phyloP scores from a whole-genome alignment of 1,140 invertebrate genomes.

The Bacillus rossius region DNA sequence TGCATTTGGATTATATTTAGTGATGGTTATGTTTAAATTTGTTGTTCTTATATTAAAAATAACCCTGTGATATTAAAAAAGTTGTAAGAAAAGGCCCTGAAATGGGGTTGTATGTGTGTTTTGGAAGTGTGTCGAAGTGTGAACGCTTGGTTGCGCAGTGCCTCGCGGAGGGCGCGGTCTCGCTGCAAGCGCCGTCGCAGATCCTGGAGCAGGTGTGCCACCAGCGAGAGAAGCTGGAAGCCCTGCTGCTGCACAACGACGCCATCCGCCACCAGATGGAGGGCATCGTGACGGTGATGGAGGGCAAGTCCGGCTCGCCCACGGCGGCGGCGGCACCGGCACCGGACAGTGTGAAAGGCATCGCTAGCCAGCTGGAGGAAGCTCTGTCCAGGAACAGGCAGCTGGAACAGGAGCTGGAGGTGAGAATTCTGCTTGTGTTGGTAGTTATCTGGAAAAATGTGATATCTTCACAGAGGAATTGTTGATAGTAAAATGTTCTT shows the following conservation, averaged over 20 bases:
- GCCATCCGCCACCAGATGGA: slow-evolving; percentile 36
- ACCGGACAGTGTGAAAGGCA: slow-evolving; percentile 12
- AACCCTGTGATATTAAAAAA: too few relatives aligned
- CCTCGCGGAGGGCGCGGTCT: background rate
- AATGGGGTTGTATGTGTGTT: too few relatives aligned
- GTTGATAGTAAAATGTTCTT: too few relatives aligned
- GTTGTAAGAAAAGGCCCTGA: too few relatives aligned
- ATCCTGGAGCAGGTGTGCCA: slow-evolving; percentile 38
- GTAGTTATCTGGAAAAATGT: too few relatives aligned
- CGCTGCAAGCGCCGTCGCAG: slow-evolving; percentile 22
- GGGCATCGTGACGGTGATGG: slow-evolving; percentile 2
- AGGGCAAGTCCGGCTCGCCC: slow-evolving; percentile 2
- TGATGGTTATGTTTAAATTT: too few relatives aligned
- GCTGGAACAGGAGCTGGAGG: slow-evolving; percentile 22
- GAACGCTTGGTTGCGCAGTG: too few relatives aligned
- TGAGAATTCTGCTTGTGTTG: background rate
- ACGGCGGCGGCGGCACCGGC: background rate
- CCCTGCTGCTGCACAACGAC: slow-evolving; percentile 37
- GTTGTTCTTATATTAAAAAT: too few relatives aligned
- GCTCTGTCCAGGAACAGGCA: slow-evolving; percentile 16
- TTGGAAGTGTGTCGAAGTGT: too few relatives aligned
- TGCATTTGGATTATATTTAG: too few relatives aligned
- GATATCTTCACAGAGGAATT: too few relatives aligned
- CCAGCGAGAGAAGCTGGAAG: slow-evolving; percentile 37
- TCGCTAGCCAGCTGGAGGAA: slow-evolving; percentile 21